Base-by-base conservation (phyloP, 2,797 vertebrate species). In the Erithacus rubecula region DNA sequence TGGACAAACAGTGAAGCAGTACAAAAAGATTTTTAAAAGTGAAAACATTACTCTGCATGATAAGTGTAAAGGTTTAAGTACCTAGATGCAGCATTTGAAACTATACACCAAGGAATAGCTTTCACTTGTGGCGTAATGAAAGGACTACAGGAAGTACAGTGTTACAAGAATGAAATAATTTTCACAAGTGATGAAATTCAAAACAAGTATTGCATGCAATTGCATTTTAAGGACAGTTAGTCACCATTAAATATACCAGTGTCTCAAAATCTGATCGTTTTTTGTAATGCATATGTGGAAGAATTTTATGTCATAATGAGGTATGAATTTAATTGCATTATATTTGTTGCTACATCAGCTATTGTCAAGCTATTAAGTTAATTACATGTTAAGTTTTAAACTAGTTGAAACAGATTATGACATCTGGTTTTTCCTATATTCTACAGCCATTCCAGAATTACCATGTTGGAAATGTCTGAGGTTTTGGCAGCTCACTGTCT, bases 271-370 rank as follows among this genome's bases (percentile, higher is more conserved):
- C 59, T 78, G 39, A 60, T 89, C 0, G 5, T 80, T 92, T 80
- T 74, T 76, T 36, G 39, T 81, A 91, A 76, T 78, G 59, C 36
- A 29, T 59, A 23, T 82, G 52, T 83, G 59, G 62, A 94, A 95
- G 55, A 88, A 71, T 90, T 93, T 76, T 37, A 67, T 88, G 89
- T 90, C 77, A 67, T 93, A 95, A 96, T 86, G 80, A 70, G 51
- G 55, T 88, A 88, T 79, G 62, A 86, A 94, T 91, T 91, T 94
- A 93, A 91, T 93, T 93, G 80, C 56, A 60, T 92, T 96, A 9
- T 86, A 86, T 95, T 81, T 93, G 79, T 94, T 97, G 82, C 94
- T 94, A 84, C 82, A 90, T 94, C 94, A 96, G 94, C 96, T 90
- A 83, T 93, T 96, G 85, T 95, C 55, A 76, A 90, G 67, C 83